Conservation (phyloP, 2,113 vertebrate genomes). For the Tautogolabrus adspersus region DNA sequence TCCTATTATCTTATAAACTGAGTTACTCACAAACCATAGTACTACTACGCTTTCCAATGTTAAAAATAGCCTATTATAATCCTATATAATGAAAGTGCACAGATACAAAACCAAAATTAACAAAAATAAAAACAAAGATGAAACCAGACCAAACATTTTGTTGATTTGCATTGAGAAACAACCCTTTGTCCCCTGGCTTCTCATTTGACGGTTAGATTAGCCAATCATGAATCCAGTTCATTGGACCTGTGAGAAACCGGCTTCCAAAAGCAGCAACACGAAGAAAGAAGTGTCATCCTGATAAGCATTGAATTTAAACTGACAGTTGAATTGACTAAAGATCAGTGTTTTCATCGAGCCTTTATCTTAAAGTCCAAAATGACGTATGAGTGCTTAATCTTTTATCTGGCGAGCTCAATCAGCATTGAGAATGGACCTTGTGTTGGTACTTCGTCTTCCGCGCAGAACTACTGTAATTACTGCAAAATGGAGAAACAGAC, state of each 20-base stretch:
- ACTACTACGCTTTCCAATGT: constrained; percentile 85
- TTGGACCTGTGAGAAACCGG: constrained; percentile 85
- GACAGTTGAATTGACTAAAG: constrained; percentile 16
- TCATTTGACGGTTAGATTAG: constrained; percentile 63
- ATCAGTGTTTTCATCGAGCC: constrained; percentile 40
- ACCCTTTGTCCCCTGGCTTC: constrained; percentile 52
- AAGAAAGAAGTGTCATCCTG: constrained; percentile 54
- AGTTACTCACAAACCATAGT: constrained; percentile 84
- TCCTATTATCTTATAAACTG: constrained; percentile 60
- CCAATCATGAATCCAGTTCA: constrained; percentile 74
- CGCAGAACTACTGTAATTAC: constrained; percentile 88
- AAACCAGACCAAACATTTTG: constrained; percentile 66
- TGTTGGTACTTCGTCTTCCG: constrained; percentile 81
- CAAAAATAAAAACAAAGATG: constrained; percentile 68
- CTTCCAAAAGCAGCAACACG: constrained; percentile 84
- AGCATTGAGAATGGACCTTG: constrained; percentile 83
- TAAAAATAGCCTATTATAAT: constrained; percentile 85
- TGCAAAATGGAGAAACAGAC: constrained; percentile 88
- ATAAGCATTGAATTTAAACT: constrained; percentile 24
- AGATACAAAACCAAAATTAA: constrained; percentile 84
- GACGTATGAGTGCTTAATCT: constrained; percentile 47
- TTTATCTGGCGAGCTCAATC: constrained; percentile 77
- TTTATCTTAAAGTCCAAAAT: constrained; percentile 50
- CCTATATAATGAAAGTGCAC: constrained; percentile 96
- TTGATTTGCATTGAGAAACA: constrained; percentile 67